These are phyloP conservation scores for Argentina silus DNA, from an alignment of 2,797 vertebrate species.

Conservation along the genomic window DNA sequence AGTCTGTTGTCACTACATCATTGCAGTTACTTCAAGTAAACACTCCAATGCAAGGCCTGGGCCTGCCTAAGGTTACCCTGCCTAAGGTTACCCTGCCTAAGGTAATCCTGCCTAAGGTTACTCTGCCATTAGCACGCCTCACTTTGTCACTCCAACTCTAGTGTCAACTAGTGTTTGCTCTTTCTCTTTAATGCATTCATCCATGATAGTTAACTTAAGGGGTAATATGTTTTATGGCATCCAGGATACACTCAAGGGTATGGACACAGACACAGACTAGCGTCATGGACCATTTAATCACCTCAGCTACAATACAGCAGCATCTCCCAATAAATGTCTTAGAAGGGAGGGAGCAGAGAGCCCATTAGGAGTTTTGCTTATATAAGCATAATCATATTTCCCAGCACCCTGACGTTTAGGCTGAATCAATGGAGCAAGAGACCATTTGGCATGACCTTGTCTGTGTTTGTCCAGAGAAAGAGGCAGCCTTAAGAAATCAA, in stretches of 20 bases:
- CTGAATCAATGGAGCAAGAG: constrained; percentile 42
- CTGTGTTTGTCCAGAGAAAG: constrained; percentile 29
- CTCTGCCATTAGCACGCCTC: not conserved
- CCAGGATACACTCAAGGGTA: constrained; percentile 40
- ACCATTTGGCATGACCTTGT: constrained; percentile 43
- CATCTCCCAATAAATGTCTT: constrained; percentile 4
- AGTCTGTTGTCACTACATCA: no score
- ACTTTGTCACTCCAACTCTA: not conserved
- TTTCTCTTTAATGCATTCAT: constrained; percentile 38
- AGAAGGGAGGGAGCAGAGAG: constrained; percentile 19
- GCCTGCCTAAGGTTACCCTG: not conserved
- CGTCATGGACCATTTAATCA: constrained; percentile 33
- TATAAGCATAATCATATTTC: constrained; percentile 52
- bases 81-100: not conserved
- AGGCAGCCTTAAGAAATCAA: constrained; percentile 29
- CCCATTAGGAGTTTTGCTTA: constrained; percentile 47
- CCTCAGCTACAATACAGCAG: constrained; percentile 9
- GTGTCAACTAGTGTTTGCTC: not conserved
- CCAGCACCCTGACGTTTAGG: constrained; percentile 24
- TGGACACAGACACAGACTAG: constrained; percentile 29
- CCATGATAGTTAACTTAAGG: constrained; percentile 31
- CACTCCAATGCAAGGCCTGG: not conserved
- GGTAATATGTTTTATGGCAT: constrained; percentile 25
- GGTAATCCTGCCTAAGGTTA: not conserved
- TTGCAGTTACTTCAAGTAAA: not conserved